Conservation (phyloP, 2,113 vertebrate genomes). For the Girardinichthys multiradiatus region DNA sequence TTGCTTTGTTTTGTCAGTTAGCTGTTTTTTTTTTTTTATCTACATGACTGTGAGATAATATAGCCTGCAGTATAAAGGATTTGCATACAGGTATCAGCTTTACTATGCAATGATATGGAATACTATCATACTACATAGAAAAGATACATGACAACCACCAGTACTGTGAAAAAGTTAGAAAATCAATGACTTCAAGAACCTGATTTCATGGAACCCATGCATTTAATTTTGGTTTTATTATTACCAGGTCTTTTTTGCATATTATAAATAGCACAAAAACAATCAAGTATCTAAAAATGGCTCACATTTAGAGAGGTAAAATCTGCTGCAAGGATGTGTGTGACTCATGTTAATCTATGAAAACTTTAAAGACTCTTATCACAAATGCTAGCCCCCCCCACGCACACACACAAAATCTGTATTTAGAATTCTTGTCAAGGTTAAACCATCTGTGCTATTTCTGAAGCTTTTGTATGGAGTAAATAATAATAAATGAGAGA, state of each 20-base stretch:
- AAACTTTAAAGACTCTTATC: slow-evolving; percentile 71
- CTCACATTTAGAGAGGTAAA: slow-evolving; percentile 58
- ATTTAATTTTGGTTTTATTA: background rate
- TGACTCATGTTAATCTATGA: slow-evolving; percentile 64
- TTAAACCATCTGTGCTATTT: slow-evolving; percentile 56
- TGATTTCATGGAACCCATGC: background rate
- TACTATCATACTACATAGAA: too few species aligned
- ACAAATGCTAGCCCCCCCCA: slow-evolving; percentile 32
- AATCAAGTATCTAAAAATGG: slow-evolving; percentile 31
- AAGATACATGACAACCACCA: too few species aligned
- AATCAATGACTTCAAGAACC: background rate
- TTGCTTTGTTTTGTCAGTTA: too few species aligned
- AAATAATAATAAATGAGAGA: slow-evolving; percentile 55
- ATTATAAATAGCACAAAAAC: background rate
- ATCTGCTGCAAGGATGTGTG: slow-evolving; percentile 36
- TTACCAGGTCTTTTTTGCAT: background rate
- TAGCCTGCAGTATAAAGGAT: too few species aligned
- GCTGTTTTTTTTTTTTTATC: too few species aligned
- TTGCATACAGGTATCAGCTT: too few species aligned
- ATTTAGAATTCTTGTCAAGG: slow-evolving; percentile 29
- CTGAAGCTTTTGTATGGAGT: slow-evolving; percentile 13
- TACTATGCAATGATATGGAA: too few species aligned
- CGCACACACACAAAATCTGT: slow-evolving; percentile 14
- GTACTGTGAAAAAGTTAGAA: too few species aligned
- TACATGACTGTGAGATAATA: too few species aligned